Percentiles rank a stretch among this genome's conserved stretches.
Conservation (phyloP, 2,888 invertebrate species). For the Pardosa pseudoannulata region DNA sequence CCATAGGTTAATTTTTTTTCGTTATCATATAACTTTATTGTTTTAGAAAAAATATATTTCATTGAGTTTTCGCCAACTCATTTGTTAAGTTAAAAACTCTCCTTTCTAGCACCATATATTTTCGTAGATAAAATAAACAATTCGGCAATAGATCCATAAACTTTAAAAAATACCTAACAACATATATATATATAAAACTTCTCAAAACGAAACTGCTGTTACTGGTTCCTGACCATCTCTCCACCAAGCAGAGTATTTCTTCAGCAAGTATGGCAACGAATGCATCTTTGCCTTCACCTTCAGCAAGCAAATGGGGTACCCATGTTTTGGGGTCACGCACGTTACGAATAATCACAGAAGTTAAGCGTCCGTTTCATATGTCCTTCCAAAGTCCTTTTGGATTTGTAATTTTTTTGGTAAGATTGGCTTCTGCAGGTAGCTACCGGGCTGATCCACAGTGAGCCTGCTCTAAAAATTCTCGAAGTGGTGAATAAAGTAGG, state of each 20-base stretch:
- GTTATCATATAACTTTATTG: too few relatives aligned
- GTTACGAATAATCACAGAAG: neutral
- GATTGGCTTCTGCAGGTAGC: neutral
- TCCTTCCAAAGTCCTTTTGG: neutral
- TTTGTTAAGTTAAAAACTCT: too few relatives aligned
- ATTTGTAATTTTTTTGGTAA: neutral
- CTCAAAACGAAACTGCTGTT: too few relatives aligned
- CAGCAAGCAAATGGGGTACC: neutral
- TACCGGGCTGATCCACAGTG: neutral
- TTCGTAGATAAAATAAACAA: too few relatives aligned
- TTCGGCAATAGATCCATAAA: too few relatives aligned
- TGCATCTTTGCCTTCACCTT: neutral
- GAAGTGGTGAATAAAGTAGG: constrained; percentile 98
- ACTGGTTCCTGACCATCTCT: too few relatives aligned
- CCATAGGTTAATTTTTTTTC: too few relatives aligned
- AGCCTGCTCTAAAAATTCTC: constrained; percentile 87
- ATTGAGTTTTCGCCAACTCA: too few relatives aligned
- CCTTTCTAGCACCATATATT: too few relatives aligned
- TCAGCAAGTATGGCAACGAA: neutral
- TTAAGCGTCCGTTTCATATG: neutral
- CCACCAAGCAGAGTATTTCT: constrained; percentile 1
- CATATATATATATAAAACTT: too few relatives aligned
- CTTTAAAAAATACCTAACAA: too few relatives aligned
- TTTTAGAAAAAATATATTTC: too few relatives aligned
- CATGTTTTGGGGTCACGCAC: neutral